These are phyloP conservation scores for Polia nebulosa DNA, from an alignment of 2,888 invertebrate genomes.

Conservation along the genomic window DNA sequence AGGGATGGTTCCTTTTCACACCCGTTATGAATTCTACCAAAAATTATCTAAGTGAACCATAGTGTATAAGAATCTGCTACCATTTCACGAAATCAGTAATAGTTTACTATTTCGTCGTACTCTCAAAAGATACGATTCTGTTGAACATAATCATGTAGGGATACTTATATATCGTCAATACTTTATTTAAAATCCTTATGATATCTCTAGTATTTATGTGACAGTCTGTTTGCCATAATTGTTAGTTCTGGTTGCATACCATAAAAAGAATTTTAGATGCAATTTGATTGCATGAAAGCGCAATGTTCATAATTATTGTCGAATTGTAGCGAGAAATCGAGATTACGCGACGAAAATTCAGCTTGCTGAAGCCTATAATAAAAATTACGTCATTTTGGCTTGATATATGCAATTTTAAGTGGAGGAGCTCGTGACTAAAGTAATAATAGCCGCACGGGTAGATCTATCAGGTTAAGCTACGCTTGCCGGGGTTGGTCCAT, in stretches of 20 bases:
- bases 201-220: neutral
- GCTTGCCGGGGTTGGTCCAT: no score
- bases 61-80: neutral
- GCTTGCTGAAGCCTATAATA: neutral
- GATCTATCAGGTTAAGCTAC: no score
- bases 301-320: neutral
- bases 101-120: neutral
- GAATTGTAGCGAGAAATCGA: neutral
- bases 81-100: neutral
- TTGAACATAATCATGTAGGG: neutral
- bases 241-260: neutral
- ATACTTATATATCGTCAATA: neutral
- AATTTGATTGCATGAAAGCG: neutral
- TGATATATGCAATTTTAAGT: neutral
- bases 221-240: conserved; percentile 3
- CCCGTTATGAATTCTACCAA: neutral
- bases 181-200: neutral
- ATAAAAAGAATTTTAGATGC: neutral
- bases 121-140: neutral
- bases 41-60: neutral
- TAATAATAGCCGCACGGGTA: no score
- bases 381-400: neutral
- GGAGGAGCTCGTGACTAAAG: no score
- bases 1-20: neutral
- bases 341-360: neutral